Evolutionary conservation across 2,888 invertebrate genomes (phyloP), one percentile per base, ranked within the genome.

Genomic region (Harpalus rubripes): DNA sequence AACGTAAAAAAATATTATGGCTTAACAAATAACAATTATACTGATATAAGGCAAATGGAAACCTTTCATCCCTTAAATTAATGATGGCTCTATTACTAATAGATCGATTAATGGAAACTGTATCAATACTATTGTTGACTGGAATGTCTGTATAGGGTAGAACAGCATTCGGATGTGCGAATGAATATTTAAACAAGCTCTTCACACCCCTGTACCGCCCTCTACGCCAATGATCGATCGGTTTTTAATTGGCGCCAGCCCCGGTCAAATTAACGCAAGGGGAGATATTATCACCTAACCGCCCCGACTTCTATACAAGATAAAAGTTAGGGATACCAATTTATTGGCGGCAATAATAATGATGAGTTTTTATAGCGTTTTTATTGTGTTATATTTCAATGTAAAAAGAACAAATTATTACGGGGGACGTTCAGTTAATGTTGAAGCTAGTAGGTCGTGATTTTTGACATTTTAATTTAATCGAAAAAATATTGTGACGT

Each of bases 221-320:
- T n/a, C 26, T 26, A 1, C 32, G 18, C 10, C 12, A 80, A 61
- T 80, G 80, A 80, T 80, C 80, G 61, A 80, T 80, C 59, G 39
- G 41, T 61, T 80, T 80, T 80, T 80, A 80, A 80, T 80, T 80
- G 61, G 80, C 32, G 56, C 8, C 26, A n/a, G 26, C 78, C 32
- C 32, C 8, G 26, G 32, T 56, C 56, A 78, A 58, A 78, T 58
- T 68, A 68, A 32, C 68, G 8, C 15, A 7, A 68, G 68, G 44
- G 44, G 44, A 52, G 44, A 52, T 52, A 52, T 52, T 52, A 52
- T 52, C 44, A 10, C 44, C 44, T 52, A 52, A 8, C 44, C 8
- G 44, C 10, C 10, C 32, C 32, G 6, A 32, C 32, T 32, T 56
- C 56, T 4, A 56, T 56, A 56, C 10, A 56, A 56, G 18, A 16